Conservation (phyloP, 2,797 vertebrate species). For the Danio albolineatus region DNA sequence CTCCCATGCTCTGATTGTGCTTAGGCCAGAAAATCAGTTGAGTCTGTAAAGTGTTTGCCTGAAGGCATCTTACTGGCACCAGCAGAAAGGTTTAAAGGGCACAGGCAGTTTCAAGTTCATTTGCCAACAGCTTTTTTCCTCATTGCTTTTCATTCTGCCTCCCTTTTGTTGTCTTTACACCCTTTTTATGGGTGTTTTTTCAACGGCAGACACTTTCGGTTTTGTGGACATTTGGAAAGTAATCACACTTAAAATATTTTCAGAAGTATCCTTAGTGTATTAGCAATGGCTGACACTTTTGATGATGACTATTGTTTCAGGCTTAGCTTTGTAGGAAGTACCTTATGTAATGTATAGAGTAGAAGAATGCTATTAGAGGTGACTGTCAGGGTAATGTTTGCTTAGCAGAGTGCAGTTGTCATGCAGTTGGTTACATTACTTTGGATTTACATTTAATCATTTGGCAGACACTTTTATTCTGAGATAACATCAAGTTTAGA, state of each 20-base stretch:
- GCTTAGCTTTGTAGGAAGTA: too few relatives aligned
- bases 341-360: too few relatives aligned
- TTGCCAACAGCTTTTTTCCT: slow-evolving; percentile 10
- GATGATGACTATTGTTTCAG: too few relatives aligned
- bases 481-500: too few relatives aligned
- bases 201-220: background rate
- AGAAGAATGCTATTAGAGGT: too few relatives aligned
- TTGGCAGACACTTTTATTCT: too few relatives aligned
- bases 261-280: background rate
- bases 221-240: background rate
- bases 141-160: background rate
- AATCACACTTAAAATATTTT: background rate
- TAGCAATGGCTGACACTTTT: too few relatives aligned
- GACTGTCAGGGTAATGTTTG: too few relatives aligned
- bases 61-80: slow-evolving; percentile 40
- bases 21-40: slow-evolving; percentile 50
- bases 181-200: background rate
- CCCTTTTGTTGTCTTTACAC: background rate
- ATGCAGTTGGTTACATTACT: too few relatives aligned
- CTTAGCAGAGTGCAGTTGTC: too few relatives aligned
- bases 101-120: slow-evolving; percentile 44
- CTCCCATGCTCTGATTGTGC: slow-evolving; percentile 51
- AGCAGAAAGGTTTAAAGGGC: slow-evolving; percentile 29
- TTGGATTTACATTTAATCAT: too few relatives aligned
- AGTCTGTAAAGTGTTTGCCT: slow-evolving; percentile 50